phyloP scores from a whole-genome alignment of 2,797 vertebrate species.

The Crenichthys baileyi region DNA sequence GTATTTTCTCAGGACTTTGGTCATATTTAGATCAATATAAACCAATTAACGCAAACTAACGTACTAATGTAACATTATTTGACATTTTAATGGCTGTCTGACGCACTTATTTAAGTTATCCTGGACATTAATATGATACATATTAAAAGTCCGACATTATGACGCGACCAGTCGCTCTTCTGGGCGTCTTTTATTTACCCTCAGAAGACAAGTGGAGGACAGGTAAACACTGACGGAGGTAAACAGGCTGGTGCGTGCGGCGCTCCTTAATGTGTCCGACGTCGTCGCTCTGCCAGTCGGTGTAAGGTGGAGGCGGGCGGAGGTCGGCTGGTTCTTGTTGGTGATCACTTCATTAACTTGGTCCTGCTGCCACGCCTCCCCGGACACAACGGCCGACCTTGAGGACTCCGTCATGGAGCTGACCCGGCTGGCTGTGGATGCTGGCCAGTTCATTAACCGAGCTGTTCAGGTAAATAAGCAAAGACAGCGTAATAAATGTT shows the following conservation, averaged over 20 bases:
- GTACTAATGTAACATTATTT: too few species aligned
- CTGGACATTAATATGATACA: background rate
- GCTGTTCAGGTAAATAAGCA: slow-evolving; percentile 85
- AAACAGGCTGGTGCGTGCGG: background rate
- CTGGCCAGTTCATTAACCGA: slow-evolving; percentile 91
- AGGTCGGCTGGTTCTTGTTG: background rate
- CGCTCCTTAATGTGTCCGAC: background rate
- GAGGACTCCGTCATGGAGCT: slow-evolving; percentile 85
- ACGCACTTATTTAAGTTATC: background rate
- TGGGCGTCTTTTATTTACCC: background rate
- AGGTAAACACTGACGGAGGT: background rate
- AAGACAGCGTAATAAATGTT: background rate
- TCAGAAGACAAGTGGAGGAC: background rate
- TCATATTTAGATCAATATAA: background rate
- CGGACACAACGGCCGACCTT: slow-evolving; percentile 51
- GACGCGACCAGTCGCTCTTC: background rate
- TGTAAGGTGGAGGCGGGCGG: background rate
- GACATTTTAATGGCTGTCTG: background rate
- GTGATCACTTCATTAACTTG: background rate
- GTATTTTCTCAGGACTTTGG: background rate
- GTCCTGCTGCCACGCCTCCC: background rate
- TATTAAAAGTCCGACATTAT: background rate
- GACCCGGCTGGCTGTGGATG: slow-evolving; percentile 89
- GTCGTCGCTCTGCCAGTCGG: background rate
- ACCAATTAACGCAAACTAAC: background rate